Evolutionary conservation across 2,113 vertebrate species (phyloP).

Genomic region (Smithornis capensis): DNA sequence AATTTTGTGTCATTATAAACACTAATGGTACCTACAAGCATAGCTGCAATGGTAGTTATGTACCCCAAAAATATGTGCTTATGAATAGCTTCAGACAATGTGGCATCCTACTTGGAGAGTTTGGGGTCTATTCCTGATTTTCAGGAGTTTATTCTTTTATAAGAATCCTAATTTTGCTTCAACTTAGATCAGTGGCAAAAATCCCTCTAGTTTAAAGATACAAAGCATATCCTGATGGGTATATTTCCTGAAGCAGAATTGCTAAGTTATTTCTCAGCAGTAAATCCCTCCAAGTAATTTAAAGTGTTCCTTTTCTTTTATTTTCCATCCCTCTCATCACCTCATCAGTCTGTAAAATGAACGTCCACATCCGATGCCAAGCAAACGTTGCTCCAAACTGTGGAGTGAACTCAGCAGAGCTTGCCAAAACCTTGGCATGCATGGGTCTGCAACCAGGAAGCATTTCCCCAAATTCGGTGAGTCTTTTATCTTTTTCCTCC

Average conservation of each 20-base stretch:
- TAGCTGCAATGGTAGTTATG: background rate
- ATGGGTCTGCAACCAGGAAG: conserved; percentile 93
- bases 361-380: conserved; percentile 94
- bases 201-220: background rate
- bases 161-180: background rate
- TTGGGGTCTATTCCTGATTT: background rate
- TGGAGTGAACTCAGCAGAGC: conserved; percentile 90
- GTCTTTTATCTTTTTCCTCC: background rate
- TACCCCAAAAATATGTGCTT: background rate
- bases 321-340: background rate
- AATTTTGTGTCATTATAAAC: background rate
- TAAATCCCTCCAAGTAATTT: background rate
- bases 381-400: conserved; percentile 92
- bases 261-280: background rate
- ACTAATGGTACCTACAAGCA: background rate
- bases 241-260: background rate
- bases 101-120: background rate
- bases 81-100: background rate
- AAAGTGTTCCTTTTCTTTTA: background rate
- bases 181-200: background rate
- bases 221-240: background rate
- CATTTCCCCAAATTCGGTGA: conserved; percentile 80
- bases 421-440: conserved; percentile 90
- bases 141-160: background rate
- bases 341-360: conserved; percentile 92